Evolutionary conservation across 2,888 invertebrate genomes (phyloP).

Genomic region (Endomychus coccineus): DNA sequence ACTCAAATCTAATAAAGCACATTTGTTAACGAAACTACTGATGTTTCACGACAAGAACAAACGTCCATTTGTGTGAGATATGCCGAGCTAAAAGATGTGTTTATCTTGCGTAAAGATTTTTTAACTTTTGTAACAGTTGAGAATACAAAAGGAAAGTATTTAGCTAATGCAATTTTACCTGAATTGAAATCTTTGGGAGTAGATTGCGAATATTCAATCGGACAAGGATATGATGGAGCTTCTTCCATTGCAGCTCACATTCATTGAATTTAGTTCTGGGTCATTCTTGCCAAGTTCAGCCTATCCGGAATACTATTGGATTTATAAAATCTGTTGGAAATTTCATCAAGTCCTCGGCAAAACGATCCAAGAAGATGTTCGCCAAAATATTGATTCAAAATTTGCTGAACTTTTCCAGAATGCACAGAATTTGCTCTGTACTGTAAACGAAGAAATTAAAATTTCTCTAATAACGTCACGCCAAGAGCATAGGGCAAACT

Average conservation of each 20-base stretch:
- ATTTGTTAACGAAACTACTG: too few relatives aligned
- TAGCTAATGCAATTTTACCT: conserved; percentile 16
- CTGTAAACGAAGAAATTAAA: conserved; percentile 8
- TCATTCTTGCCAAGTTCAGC: conserved; percentile 9
- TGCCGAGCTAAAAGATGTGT: too few relatives aligned
- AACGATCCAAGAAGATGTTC: conserved; percentile 2
- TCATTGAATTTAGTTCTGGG: conserved; percentile 12
- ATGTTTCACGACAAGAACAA: too few relatives aligned
- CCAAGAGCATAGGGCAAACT: conserved; percentile 8
- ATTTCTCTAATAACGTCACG: conserved; percentile 8
- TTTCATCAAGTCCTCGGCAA: conserved; percentile 9
- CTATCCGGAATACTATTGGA: conserved; percentile 12
- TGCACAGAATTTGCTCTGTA: conserved; percentile 8
- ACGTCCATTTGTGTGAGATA: too few relatives aligned
- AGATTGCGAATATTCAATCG: conserved; percentile 1
- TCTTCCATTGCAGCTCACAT: conserved; percentile 6
- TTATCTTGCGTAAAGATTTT: conserved; percentile 15
- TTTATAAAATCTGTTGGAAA: conserved; percentile 11
- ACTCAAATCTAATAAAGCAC: too few relatives aligned
- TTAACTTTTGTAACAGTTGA: conserved; percentile 14
- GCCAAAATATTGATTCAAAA: conserved; percentile 4
- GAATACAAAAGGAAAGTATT: conserved; percentile 16
- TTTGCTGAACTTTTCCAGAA: conserved; percentile 7
- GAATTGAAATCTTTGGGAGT: conserved; percentile 8
- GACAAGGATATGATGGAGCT: conserved; percentile 1